Conservation (phyloP, 53 echinoderm and acorn worm genomes). For the Crossaster papposus region DNA sequence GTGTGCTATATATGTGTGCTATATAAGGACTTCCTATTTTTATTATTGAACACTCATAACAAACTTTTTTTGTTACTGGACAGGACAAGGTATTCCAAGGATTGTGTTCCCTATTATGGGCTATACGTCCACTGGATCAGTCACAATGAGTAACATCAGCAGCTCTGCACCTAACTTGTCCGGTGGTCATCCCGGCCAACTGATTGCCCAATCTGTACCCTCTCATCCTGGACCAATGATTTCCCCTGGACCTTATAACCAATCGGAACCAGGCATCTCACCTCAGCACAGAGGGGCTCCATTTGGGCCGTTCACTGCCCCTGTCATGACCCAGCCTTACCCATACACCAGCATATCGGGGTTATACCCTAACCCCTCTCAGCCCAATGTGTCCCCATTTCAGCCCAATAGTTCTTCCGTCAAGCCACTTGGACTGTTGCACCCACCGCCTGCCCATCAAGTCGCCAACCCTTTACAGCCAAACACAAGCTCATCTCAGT, state of each 20-base stretch:
- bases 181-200: constrained; percentile 13
- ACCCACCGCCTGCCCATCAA: constrained; percentile 13
- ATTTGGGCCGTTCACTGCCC: constrained; percentile 51
- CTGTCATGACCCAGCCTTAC: constrained; percentile 54
- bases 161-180: constrained; percentile 35
- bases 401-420: constrained; percentile 32
- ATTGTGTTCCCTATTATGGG: constrained; percentile 58
- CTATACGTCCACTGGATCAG: constrained; percentile 36
- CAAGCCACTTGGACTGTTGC: neutral
- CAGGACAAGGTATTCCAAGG: constrained; percentile 59
- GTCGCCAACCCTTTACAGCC: constrained; percentile 10
- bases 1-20: no score
- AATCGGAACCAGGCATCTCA: constrained; percentile 25
- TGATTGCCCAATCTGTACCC: constrained; percentile 47
- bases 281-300: constrained; percentile 37
- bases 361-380: constrained; percentile 36
- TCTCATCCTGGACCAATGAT: constrained; percentile 47
- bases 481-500: constrained; percentile 33
- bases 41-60: neutral
- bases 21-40: no score
- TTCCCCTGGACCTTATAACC: constrained; percentile 54
- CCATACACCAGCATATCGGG: constrained; percentile 43
- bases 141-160: constrained; percentile 33
- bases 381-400: constrained; percentile 54
- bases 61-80: neutral